Conservation (phyloP, 2,888 invertebrate genomes). For the Sesamia inferens region DNA sequence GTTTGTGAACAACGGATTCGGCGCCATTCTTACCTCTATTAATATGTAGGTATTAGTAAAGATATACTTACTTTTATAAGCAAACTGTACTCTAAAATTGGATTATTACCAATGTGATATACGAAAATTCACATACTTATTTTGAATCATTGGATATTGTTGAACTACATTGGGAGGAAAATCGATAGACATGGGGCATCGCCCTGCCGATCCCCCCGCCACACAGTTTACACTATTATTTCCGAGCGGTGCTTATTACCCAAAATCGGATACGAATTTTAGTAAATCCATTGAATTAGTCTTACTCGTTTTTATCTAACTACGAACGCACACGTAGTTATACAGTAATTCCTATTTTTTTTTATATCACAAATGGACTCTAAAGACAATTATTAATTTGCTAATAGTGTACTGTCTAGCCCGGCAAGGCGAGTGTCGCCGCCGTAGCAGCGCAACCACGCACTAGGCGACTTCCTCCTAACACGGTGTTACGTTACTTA, state of each 20-base stretch:
- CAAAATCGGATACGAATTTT: background rate
- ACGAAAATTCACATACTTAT: background rate
- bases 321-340: background rate
- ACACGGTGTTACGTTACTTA: slow-evolving; percentile 58
- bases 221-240: background rate
- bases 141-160: slow-evolving; percentile 10
- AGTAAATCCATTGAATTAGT: slow-evolving; percentile 1
- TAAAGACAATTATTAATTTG: slow-evolving; percentile 7
- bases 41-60: no score
- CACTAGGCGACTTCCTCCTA: slow-evolving; percentile 54
- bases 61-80: no score
- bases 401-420: slow-evolving; percentile 11
- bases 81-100: background rate
- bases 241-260: background rate
- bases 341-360: background rate
- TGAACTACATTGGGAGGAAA: background rate
- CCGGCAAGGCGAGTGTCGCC: slow-evolving; percentile 1
- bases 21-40: no score
- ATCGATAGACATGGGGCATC: slow-evolving; percentile 18
- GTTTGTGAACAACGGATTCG: no score
- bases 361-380: background rate
- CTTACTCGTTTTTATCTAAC: background rate
- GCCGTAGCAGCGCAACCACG: slow-evolving; percentile 37
- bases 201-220: background rate
- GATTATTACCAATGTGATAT: background rate